phyloP scores from a whole-genome alignment of 2,797 vertebrate species.

The Brotogeris chrysoptera region DNA sequence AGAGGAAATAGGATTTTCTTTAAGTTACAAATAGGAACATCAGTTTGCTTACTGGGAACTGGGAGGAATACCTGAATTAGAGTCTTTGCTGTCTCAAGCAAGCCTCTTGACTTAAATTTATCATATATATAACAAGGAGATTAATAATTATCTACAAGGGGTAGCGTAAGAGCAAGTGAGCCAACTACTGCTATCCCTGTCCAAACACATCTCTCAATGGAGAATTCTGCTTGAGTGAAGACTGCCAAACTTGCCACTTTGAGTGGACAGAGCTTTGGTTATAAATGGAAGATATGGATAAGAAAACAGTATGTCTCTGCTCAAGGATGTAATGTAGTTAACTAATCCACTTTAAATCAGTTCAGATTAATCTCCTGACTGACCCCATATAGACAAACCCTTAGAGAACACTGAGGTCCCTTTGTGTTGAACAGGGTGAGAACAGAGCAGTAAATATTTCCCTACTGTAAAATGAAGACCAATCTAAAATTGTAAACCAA shows the following conservation, averaged over 20 bases:
- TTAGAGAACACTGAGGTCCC: neutral
- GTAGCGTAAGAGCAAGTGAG: neutral
- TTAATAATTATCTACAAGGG: constrained; percentile 5
- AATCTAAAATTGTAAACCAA: neutral
- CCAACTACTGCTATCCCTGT: neutral
- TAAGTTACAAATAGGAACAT: neutral
- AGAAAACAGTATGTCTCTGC: constrained; percentile 28
- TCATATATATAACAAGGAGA: neutral
- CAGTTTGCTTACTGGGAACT: neutral
- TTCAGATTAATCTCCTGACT: constrained; percentile 57
- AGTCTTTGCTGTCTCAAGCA: neutral
- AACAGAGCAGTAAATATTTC: constrained; percentile 27
- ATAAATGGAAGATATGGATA: constrained; percentile 19
- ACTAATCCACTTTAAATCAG: constrained; percentile 55
- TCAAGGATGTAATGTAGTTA: constrained; percentile 38
- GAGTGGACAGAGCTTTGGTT: constrained; percentile 20
- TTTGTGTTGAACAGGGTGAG: neutral
- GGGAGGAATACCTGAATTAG: neutral
- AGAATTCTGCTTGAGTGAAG: constrained; percentile 39
- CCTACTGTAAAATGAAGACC: constrained; percentile 4
- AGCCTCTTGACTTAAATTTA: neutral
- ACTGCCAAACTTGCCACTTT: constrained; percentile 22
- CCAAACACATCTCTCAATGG: constrained; percentile 9
- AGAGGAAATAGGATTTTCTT: constrained; percentile 3
- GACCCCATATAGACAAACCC: neutral